Conservation (phyloP, 1,140 invertebrate species). For the Leptestheria dahalacensis region DNA sequence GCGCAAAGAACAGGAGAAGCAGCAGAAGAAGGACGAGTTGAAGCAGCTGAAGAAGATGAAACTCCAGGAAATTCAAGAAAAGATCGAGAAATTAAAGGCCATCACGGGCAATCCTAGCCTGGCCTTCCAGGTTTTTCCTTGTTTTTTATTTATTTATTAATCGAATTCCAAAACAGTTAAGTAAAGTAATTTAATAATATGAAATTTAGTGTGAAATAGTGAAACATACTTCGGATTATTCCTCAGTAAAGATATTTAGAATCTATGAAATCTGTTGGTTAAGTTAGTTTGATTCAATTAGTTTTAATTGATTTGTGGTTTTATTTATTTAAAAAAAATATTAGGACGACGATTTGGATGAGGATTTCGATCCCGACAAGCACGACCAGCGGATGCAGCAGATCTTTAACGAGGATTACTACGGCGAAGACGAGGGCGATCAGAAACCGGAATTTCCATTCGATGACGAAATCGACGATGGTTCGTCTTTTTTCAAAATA, state of each 20-base stretch:
- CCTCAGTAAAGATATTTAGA: too few relatives aligned
- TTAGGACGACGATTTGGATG: conserved; percentile 45
- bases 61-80: conserved; percentile 76
- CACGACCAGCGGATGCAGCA: conserved; percentile 76
- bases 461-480: conserved; percentile 46
- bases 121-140: conserved; percentile 6
- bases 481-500: too few relatives aligned
- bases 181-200: not conserved
- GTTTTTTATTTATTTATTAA: not conserved
- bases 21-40: conserved; percentile 67
- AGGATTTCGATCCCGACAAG: conserved; percentile 83
- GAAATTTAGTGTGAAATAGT: too few relatives aligned
- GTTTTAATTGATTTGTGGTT: not conserved
- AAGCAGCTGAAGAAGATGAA: conserved; percentile 73
- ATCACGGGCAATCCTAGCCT: conserved; percentile 54
- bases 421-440: conserved; percentile 46
- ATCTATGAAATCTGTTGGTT: too few relatives aligned
- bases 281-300: not conserved
- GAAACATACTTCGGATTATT: too few relatives aligned
- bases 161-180: not conserved
- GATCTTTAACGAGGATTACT: conserved; percentile 76
- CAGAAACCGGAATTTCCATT: conserved; percentile 63
- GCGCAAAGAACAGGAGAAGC: conserved; percentile 67
- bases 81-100: conserved; percentile 70
- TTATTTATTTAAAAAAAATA: conserved; percentile 10